Evolutionary conservation across 2,113 vertebrate species (phyloP), one percentile per base, ranked within the genome.

Genomic region (Corythoichthys intestinalis): DNA sequence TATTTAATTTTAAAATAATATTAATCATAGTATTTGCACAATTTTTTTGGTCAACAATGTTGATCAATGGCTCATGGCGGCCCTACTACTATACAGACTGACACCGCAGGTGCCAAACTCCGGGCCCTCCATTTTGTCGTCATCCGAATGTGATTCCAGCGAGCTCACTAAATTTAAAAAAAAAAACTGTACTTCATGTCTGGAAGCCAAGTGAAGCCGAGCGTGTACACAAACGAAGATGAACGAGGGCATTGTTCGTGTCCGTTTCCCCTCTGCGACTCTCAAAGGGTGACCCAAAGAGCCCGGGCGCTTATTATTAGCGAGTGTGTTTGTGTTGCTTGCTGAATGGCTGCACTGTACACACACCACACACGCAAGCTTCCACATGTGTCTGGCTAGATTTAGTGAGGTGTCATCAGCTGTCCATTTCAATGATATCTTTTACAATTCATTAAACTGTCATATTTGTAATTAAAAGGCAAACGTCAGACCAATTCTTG

Each of bases 201-300:
- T 11, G 46, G 11, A 28, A n/a, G 37, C 37, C 34, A 9, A 53
- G 79, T 61, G 60, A 71, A 79, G 77, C 76, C 74, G 56, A 59
- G 78, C 70, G 68, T 50, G 73, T 69, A 44, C 76, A 62, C 39
- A 72, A 67, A 78, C 76, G 69, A 73, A 52, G 53, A 37, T 81
- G 76, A 88, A 89, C 78, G 81, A 79, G 49, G 3, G 38, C 64
- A 80, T 90, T 90, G 89, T 90, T 76, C 5, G 57, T 65, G 48
- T 72, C 54, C 28, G n/a, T 66, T 52, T 28, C 49, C 39, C 70
- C 56, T 70, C 39, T 62, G 75, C 28, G 58, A 50, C 76, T 82
- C 69, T 82, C 71, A 87, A 89, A 87, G 73, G 70, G 73, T 89
- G 89, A 88, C 89, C 86, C 83, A 85, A 69, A 79, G 8, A n/a